Percentiles rank a stretch among this genome's conserved stretches.
Evolutionary conservation across 2,888 invertebrate genomes (phyloP).

Genomic region (Pterostichus madidus): DNA sequence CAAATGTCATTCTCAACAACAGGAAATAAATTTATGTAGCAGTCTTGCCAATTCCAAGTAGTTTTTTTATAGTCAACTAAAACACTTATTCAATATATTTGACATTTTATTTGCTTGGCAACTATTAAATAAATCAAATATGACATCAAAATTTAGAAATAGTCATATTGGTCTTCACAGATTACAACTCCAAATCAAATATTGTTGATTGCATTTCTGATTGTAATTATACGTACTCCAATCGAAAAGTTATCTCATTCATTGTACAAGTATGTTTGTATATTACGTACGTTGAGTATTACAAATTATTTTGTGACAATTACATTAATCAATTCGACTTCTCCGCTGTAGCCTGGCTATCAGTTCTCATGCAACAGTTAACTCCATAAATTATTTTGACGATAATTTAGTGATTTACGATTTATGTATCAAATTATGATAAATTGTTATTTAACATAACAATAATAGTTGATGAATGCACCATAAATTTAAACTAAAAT

Average conservation of each 20-base stretch:
- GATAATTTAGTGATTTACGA: constrained; percentile 34
- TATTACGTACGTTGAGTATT: background rate
- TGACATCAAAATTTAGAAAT: too few species aligned
- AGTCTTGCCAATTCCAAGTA: too few species aligned
- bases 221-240: too few species aligned
- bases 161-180: too few species aligned
- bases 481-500: background rate
- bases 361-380: constrained; percentile 41
- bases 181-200: too few species aligned
- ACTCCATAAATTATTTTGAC: constrained; percentile 39
- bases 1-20: too few species aligned
- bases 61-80: too few species aligned
- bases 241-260: background rate
- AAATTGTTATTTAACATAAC: constrained; percentile 34
- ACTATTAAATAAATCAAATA: too few species aligned
- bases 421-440: constrained; percentile 36
- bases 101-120: too few species aligned
- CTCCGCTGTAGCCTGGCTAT: constrained; percentile 6
- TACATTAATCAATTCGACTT: constrained; percentile 29
- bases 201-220: too few species aligned
- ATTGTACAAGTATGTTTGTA: background rate
- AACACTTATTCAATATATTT: too few species aligned
- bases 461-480: constrained; percentile 24
- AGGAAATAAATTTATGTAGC: too few species aligned
- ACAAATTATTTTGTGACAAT: constrained; percentile 23